phyloP scores from a whole-genome alignment of 2,797 vertebrate species.

The Amblyopsis hoosieri region DNA sequence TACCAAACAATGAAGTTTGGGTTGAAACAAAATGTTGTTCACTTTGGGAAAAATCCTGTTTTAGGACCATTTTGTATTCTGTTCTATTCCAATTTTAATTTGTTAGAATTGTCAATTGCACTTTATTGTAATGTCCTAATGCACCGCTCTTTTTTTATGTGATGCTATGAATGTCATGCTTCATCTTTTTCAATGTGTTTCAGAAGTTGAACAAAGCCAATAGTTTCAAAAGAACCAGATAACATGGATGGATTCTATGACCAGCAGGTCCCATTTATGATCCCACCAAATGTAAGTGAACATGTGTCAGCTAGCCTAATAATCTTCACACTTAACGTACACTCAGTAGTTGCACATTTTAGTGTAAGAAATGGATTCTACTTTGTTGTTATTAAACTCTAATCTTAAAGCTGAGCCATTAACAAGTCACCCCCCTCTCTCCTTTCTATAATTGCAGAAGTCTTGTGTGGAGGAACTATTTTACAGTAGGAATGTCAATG shows the following conservation, averaged over 20 bases:
- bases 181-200: slow-evolving; percentile 31
- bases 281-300: slow-evolving; percentile 87
- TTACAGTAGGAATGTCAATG: slow-evolving; percentile 77
- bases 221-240: slow-evolving; percentile 53
- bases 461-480: slow-evolving; percentile 80
- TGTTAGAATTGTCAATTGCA: too few relatives aligned
- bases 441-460: slow-evolving; percentile 59
- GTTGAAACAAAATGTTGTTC: too few relatives aligned
- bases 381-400: background rate
- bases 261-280: slow-evolving; percentile 96
- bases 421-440: slow-evolving; percentile 13
- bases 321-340: background rate
- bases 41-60: too few relatives aligned
- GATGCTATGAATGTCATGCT: background rate
- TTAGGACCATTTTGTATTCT: too few relatives aligned
- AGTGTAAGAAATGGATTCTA: background rate
- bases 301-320: background rate
- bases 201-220: slow-evolving; percentile 54
- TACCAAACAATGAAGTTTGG: too few relatives aligned
- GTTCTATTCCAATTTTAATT: too few relatives aligned
- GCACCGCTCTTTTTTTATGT: too few relatives aligned
- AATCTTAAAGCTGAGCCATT: background rate
- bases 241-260: slow-evolving; percentile 97
- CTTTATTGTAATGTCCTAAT: too few relatives aligned
- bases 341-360: background rate